These are phyloP conservation scores for Aurelia aurita DNA, from an alignment of 30 jellyfish, hydroid and myxozoan genomes.

Conservation along the genomic window DNA sequence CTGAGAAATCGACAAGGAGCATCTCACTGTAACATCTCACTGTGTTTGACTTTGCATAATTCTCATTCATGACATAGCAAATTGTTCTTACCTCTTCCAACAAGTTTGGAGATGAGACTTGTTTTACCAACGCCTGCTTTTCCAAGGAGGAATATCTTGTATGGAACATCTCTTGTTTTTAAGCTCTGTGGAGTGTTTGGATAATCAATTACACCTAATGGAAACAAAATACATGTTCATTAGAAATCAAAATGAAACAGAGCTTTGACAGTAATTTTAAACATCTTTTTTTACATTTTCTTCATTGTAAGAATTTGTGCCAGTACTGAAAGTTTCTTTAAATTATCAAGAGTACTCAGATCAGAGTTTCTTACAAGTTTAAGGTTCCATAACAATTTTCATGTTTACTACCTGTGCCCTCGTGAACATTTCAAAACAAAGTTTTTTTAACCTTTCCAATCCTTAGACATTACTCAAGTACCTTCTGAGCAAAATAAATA, in stretches of 20 bases:
- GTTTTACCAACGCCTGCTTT: conserved; percentile 93
- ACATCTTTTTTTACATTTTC: no score
- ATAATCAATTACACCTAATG: no score
- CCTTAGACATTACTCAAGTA: no score
- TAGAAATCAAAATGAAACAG: background rate
- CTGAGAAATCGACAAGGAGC: background rate
- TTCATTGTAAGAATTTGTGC: no score
- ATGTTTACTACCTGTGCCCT: no score
- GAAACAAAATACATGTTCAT: background rate
- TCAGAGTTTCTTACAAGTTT: no score
- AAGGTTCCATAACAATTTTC: no score
- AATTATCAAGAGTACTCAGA: no score
- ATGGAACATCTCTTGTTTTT: conserved; percentile 63
- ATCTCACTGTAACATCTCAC: background rate
- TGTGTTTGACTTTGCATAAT: background rate
- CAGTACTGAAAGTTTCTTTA: no score
- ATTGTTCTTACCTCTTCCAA: conserved; percentile 66
- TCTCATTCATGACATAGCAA: background rate
- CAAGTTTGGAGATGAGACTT: conserved; percentile 75
- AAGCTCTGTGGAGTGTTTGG: conserved; percentile 28
- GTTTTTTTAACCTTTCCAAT: no score
- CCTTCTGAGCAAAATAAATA: no score
- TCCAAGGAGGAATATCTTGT: conserved; percentile 87
- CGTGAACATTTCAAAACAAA: no score
- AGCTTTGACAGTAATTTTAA: background rate